Conservation (phyloP, 1,140 invertebrate species). For the Drosophila erecta region DNA sequence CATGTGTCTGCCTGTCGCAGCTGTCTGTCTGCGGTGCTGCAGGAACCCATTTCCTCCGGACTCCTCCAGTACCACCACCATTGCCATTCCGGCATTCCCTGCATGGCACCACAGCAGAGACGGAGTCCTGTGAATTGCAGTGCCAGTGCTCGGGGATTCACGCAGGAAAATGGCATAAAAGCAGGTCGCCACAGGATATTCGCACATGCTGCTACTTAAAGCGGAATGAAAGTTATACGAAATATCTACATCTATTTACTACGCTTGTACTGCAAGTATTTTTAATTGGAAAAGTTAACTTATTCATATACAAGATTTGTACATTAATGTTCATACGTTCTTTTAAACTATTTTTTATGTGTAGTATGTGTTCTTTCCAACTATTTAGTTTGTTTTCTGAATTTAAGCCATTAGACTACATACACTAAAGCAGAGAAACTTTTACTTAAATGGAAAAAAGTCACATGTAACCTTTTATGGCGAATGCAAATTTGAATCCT, state of each 20-base stretch:
- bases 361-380: no score
- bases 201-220: neutral
- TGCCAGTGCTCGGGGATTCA: slow-evolving; percentile 13
- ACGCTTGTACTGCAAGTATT: neutral
- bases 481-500: slow-evolving; percentile 2
- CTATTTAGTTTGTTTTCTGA: no score
- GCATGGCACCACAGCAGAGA: slow-evolving; percentile 31
- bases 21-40: slow-evolving; percentile 33
- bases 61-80: neutral
- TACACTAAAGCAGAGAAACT: neutral
- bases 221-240: neutral
- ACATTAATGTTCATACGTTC: no score
- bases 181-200: neutral
- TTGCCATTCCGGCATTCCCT: slow-evolving; percentile 33
- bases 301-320: no score
- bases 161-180: neutral
- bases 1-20: slow-evolving; percentile 56
- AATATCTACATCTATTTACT: neutral
- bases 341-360: no score
- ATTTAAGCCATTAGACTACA: no score
- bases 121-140: slow-evolving; percentile 64
- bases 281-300: neutral
- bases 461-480: neutral
- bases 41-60: slow-evolving; percentile 13
- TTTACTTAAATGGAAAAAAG: neutral